Evolutionary conservation across 1,140 invertebrate genomes (phyloP).

Genomic region (Colletes latitarsis): DNA sequence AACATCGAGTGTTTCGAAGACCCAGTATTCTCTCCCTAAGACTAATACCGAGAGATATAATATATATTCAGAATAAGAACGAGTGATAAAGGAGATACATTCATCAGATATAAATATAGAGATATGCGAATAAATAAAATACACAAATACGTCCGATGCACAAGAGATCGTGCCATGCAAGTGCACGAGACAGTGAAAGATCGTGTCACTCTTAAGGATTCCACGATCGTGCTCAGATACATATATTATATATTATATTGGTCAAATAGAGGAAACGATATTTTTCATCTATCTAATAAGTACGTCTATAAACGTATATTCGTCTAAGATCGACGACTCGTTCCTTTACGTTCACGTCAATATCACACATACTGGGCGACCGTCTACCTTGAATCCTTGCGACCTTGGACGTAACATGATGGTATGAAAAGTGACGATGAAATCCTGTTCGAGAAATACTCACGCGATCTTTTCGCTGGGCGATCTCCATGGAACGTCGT

Average conservation of each 20-base stretch:
- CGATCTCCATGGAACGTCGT: constrained; percentile 93
- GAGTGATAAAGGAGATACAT: constrained; percentile 28
- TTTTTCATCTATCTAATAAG: constrained; percentile 35
- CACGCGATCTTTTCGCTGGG: constrained; percentile 95
- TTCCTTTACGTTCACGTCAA: not conserved
- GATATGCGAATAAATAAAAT: constrained; percentile 18
- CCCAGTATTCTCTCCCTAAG: constrained; percentile 15
- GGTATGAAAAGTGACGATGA: not conserved
- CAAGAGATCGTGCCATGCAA: constrained; percentile 68
- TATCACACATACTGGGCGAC: not conserved
- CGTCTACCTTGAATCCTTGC: constrained; percentile 33
- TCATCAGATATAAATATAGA: constrained; percentile 23
- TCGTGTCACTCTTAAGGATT: constrained; percentile 34
- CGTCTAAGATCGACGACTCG: constrained; percentile 31
- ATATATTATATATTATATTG: constrained; percentile 38
- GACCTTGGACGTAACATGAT: constrained; percentile 11
- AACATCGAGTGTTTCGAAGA: too few relatives aligned
- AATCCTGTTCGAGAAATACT: constrained; percentile 77
- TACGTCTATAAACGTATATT: constrained; percentile 16
- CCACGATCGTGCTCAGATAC: constrained; percentile 63
- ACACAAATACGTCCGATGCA: constrained; percentile 47
- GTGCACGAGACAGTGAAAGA: constrained; percentile 69
- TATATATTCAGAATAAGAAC: constrained; percentile 41
- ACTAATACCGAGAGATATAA: constrained; percentile 10
- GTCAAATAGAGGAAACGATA: constrained; percentile 20